These are phyloP conservation scores for Notoglanidium macrostoma DNA, from an alignment of 2,797 vertebrate genomes.

Conservation along the genomic window DNA sequence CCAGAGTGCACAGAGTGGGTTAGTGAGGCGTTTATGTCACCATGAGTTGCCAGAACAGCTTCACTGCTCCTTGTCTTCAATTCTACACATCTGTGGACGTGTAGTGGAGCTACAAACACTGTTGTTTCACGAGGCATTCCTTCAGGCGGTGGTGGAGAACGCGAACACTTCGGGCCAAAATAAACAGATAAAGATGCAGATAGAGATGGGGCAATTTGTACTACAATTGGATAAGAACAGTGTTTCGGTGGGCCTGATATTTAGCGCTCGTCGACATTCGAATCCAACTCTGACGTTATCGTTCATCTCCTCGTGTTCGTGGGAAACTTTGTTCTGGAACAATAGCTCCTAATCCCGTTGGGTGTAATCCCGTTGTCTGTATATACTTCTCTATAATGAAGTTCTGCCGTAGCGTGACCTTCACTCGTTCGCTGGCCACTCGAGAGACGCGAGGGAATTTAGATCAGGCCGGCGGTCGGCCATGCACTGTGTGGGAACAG, in stretches of 20 bases:
- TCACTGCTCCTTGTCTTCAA: background rate
- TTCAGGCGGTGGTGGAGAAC: background rate
- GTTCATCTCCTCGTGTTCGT: constrained; percentile 5
- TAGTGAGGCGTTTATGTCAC: background rate
- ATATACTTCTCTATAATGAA: constrained; percentile 90
- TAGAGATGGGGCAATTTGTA: no score
- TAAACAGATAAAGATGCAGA: background rate
- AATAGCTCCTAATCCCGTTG: constrained; percentile 63
- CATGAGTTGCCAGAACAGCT: background rate
- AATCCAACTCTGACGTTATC: background rate
- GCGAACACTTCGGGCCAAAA: background rate
- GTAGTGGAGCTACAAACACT: background rate
- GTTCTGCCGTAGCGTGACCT: constrained; percentile 74
- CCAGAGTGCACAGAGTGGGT: background rate
- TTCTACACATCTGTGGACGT: background rate
- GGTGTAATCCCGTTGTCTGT: constrained; percentile 80
- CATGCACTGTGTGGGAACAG: constrained; percentile 65
- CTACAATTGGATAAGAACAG: background rate
- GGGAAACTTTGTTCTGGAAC: constrained; percentile 41
- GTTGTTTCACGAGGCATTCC: background rate
- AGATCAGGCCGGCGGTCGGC: constrained; percentile 64
- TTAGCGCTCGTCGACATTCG: constrained; percentile 21
- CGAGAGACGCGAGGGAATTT: constrained; percentile 67
- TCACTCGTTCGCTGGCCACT: constrained; percentile 69
- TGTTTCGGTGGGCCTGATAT: background rate